Percentiles rank a stretch among this genome's conserved stretches.
Conservation (phyloP, 1,140 invertebrate genomes). For the Littorina saxatilis region DNA sequence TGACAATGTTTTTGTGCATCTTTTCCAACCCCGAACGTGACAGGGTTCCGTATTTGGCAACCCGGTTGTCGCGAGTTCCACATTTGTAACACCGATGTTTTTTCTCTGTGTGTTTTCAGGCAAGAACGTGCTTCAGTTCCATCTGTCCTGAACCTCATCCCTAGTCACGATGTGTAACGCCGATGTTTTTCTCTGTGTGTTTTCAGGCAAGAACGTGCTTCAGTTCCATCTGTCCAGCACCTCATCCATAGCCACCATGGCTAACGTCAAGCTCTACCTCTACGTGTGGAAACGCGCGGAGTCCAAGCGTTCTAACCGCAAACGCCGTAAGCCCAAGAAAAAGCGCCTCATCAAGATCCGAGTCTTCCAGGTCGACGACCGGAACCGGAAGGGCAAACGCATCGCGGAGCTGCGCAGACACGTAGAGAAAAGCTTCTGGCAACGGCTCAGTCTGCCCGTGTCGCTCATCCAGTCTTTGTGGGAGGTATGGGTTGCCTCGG, state of each 20-base stretch:
- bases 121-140: constrained; percentile 31
- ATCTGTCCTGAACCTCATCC: background rate
- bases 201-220: constrained; percentile 32
- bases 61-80: too few species aligned
- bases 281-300: constrained; percentile 25
- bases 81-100: too few species aligned
- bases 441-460: constrained; percentile 8
- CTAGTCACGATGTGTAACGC: too few species aligned
- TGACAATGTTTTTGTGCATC: too few species aligned
- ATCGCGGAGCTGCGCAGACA: constrained; percentile 32
- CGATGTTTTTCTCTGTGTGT: too few species aligned
- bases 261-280: constrained; percentile 29
- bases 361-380: constrained; percentile 28
- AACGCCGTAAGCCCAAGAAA: background rate
- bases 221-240: background rate
- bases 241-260: background rate
- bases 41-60: too few species aligned
- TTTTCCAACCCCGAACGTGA: too few species aligned
- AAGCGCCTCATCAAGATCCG: constrained; percentile 27
- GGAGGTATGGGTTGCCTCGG: background rate
- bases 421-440: constrained; percentile 26
- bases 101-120: too few species aligned
- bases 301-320: background rate
- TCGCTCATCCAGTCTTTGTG: constrained; percentile 16
- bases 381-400: constrained; percentile 24